A percentile compares a stretch with the other conserved stretches of the same genome.
Evolutionary conservation across 1,140 invertebrate genomes (phyloP).

Genomic region (Drosophila trapezifrons): DNA sequence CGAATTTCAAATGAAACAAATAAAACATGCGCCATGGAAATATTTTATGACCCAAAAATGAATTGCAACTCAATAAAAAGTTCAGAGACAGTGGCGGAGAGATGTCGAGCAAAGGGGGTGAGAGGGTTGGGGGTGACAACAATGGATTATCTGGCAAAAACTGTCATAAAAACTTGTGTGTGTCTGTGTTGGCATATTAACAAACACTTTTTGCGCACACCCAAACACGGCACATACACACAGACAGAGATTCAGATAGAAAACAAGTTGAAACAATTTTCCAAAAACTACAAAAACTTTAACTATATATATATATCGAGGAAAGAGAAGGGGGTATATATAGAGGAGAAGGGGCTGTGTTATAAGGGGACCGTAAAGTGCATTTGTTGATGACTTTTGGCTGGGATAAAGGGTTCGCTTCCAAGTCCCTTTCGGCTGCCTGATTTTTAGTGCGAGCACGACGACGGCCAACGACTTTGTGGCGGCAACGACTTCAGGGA

Average conservation of each 20-base stretch:
- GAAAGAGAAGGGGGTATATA: background rate
- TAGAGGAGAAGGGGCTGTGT: background rate
- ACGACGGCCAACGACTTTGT: slow-evolving; percentile 43
- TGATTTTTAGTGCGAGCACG: slow-evolving; percentile 50
- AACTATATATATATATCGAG: slow-evolving; percentile 5
- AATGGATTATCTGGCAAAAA: slow-evolving; percentile 45
- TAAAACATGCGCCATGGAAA: slow-evolving; percentile 67
- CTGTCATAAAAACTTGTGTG: slow-evolving; percentile 46
- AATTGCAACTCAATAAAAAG: slow-evolving; percentile 74
- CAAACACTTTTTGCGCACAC: slow-evolving; percentile 36
- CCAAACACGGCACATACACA: slow-evolving; percentile 11
- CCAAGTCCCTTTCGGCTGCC: slow-evolving; percentile 38
- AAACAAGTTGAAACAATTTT: slow-evolving; percentile 43
- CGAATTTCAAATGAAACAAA: slow-evolving; percentile 64
- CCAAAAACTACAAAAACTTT: slow-evolving; percentile 56
- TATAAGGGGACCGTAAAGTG: slow-evolving; percentile 34
- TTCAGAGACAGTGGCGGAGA: slow-evolving; percentile 8
- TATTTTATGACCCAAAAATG: slow-evolving; percentile 63
- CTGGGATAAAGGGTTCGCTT: slow-evolving; percentile 21
- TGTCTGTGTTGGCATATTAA: slow-evolving; percentile 42
- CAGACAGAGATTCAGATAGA: slow-evolving; percentile 19
- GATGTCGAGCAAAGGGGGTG: background rate
- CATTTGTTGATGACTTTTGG: slow-evolving; percentile 53
- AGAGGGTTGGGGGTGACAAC: slow-evolving; percentile 1
- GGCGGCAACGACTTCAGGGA: slow-evolving; percentile 29